Evolutionary conservation across 2,888 invertebrate species (phyloP).

Genomic region (Callosobruchus maculatus): DNA sequence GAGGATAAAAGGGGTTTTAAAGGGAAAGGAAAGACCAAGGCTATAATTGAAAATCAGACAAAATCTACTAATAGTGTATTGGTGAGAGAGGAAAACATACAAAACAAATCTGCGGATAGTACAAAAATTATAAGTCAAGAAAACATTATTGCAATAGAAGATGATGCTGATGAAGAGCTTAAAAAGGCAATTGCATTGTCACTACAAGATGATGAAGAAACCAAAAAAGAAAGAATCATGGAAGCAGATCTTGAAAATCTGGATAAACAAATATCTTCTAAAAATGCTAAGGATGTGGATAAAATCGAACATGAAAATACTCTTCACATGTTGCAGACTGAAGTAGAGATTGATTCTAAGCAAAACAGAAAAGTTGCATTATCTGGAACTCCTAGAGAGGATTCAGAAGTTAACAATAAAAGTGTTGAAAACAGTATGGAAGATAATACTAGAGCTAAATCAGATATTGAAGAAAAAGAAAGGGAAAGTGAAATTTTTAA

Average conservation of each 20-base stretch:
- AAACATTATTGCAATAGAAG: not conserved
- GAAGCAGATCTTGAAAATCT: not conserved
- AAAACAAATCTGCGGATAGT: not conserved
- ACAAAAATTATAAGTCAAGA: not conserved
- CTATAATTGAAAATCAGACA: not conserved
- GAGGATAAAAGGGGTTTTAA: constrained; percentile 4
- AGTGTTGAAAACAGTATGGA: not conserved
- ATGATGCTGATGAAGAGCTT: constrained; percentile 1
- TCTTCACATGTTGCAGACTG: no score
- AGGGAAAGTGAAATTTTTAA: not conserved
- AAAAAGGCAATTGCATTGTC: not conserved
- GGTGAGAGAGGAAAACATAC: not conserved
- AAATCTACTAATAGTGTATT: not conserved
- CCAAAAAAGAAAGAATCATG: not conserved
- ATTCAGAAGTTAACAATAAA: no score
- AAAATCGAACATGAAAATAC: no score
- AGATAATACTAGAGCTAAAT: not conserved
- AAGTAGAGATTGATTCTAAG: no score
- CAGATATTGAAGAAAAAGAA: not conserved
- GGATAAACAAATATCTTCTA: no score
- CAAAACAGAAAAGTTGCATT: no score
- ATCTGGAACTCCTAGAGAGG: no score
- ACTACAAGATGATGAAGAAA: not conserved
- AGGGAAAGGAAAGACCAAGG: not conserved
- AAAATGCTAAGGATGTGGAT: no score